Evolutionary conservation across 1,140 invertebrate genomes (phyloP).

Genomic region (Himalopsyche phryganea): DNA sequence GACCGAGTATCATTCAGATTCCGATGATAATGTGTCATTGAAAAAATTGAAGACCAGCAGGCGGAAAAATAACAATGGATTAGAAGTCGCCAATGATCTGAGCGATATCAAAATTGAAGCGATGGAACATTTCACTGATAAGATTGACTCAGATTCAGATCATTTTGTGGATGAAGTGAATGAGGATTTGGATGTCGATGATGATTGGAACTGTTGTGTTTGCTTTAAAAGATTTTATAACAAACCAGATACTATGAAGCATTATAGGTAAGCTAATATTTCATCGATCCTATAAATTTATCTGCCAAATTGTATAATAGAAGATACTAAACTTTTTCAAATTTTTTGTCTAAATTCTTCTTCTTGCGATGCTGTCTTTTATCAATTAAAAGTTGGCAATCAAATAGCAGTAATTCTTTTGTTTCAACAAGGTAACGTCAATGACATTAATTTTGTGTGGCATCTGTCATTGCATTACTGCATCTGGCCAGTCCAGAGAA

Average conservation of each 20-base stretch:
- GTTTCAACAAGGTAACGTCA: too few species aligned
- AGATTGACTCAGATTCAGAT: too few species aligned
- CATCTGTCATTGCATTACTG: too few species aligned
- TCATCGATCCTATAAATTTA: too few species aligned
- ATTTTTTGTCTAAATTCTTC: too few species aligned
- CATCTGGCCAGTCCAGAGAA: too few species aligned
- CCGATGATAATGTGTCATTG: slow-evolving; percentile 18
- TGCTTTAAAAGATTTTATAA: slow-evolving; percentile 41
- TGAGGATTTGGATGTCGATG: slow-evolving; percentile 1
- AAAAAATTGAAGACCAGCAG: slow-evolving; percentile 13
- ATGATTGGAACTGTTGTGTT: slow-evolving; percentile 42
- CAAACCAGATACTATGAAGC: slow-evolving; percentile 39
- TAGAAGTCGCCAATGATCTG: neutral
- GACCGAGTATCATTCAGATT: slow-evolving; percentile 8
- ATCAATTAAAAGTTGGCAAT: too few species aligned
- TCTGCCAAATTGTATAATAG: too few species aligned
- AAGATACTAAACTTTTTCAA: too few species aligned
- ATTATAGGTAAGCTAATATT: slow-evolving; percentile 44
- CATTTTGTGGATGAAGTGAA: neutral
- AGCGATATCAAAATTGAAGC: neutral
- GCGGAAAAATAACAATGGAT: neutral
- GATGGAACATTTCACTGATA: neutral
- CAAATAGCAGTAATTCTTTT: too few species aligned
- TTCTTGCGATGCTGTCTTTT: too few species aligned
- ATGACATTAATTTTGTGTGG: too few species aligned